These are phyloP conservation scores for Steinernema khuongi DNA, from an alignment of 1,140 invertebrate genomes.

Conservation along the genomic window DNA sequence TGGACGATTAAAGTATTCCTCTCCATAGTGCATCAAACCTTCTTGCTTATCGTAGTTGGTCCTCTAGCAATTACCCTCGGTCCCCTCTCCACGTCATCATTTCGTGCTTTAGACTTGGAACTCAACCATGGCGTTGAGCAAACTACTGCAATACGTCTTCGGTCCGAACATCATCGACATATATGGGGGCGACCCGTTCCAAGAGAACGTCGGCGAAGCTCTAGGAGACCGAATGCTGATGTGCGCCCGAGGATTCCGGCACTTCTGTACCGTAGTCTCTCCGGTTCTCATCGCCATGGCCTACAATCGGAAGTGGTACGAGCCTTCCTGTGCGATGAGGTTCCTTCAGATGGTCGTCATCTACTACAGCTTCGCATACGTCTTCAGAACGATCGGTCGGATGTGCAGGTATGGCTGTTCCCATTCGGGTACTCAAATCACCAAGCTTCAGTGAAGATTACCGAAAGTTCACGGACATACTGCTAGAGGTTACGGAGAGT, in stretches of 20 bases:
- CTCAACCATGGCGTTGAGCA: conserved; percentile 6
- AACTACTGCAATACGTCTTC: neutral
- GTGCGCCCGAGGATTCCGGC: neutral
- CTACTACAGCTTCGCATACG: neutral
- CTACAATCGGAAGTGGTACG: neutral
- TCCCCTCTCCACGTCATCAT: neutral
- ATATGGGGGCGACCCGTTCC: neutral
- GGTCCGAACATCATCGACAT: neutral
- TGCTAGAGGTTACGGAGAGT: neutral
- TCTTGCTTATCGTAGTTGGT: too few species aligned
- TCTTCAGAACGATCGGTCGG: neutral
- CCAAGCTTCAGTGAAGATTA: neutral
- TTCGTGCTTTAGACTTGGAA: neutral
- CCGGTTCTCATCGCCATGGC: neutral
- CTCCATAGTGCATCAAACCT: too few species aligned
- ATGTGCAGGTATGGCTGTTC: neutral
- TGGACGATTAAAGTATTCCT: too few species aligned
- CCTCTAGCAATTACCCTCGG: too few species aligned
- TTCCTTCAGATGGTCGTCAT: neutral
- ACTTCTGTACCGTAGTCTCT: conserved; percentile 7
- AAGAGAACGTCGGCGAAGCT: conserved; percentile 8
- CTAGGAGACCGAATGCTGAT: conserved; percentile 7
- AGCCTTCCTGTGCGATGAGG: neutral
- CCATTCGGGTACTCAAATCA: too few species aligned
- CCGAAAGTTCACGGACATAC: neutral